Conservation (phyloP, 2,113 vertebrate species). For the Ictidomys tridecemlineatus region DNA sequence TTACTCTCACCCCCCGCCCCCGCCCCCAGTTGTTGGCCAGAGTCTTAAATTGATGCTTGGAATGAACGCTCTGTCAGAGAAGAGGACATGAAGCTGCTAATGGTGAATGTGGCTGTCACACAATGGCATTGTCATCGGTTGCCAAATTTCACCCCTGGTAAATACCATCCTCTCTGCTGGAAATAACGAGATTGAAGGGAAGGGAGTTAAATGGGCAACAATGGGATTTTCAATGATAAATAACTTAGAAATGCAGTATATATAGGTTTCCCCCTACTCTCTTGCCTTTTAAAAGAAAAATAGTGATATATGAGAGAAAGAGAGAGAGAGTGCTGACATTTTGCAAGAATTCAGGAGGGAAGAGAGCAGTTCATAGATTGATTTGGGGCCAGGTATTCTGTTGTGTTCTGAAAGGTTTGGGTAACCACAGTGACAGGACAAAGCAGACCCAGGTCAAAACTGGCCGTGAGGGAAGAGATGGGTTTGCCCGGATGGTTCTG, state of each 20-base stretch:
- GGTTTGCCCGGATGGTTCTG: neutral
- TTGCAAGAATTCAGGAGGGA: neutral
- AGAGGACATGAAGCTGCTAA: neutral
- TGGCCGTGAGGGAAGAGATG: neutral
- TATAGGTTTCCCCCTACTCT: neutral
- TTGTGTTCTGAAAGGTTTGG: slow-evolving; percentile 48
- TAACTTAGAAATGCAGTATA: neutral
- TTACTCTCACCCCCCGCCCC: neutral
- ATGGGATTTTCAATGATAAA: slow-evolving; percentile 10
- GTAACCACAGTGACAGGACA: neutral
- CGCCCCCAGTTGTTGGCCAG: neutral
- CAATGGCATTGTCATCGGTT: neutral
- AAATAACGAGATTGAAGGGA: neutral
- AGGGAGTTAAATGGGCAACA: neutral
- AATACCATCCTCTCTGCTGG: slow-evolving; percentile 36
- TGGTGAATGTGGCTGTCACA: slow-evolving; percentile 28
- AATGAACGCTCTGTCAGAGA: neutral
- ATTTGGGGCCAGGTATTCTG: neutral
- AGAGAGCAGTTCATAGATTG: neutral
- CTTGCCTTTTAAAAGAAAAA: slow-evolving; percentile 32
- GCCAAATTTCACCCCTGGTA: slow-evolving; percentile 16
- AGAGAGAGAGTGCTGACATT: slow-evolving; percentile 17
- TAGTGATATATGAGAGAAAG: neutral
- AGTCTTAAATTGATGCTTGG: neutral
- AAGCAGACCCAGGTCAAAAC: neutral